phyloP scores from a whole-genome alignment of 1,140 invertebrate species.

The Reticulitermes speratus region DNA sequence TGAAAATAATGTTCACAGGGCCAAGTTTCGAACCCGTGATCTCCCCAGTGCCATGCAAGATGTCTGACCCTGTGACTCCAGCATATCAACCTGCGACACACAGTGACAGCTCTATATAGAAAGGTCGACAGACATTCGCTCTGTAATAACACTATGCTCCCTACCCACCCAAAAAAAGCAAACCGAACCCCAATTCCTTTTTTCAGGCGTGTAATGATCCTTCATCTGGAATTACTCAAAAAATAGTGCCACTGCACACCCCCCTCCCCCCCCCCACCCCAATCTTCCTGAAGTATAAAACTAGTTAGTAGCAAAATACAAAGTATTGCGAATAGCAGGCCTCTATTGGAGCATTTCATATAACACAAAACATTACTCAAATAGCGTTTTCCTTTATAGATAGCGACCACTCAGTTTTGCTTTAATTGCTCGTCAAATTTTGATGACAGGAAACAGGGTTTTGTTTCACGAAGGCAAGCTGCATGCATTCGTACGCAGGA shows the following conservation, averaged over 20 bases:
- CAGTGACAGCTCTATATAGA: too few relatives aligned
- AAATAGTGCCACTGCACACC: background rate
- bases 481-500: background rate
- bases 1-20: too few relatives aligned
- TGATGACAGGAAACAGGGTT: background rate
- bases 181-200: background rate
- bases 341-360: conserved; percentile 1
- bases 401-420: background rate
- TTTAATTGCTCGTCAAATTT: conserved; percentile 19
- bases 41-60: too few relatives aligned
- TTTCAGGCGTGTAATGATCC: background rate
- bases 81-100: too few relatives aligned
- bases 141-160: background rate
- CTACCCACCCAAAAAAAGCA: background rate
- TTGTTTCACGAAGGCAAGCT: background rate
- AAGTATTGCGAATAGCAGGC: background rate
- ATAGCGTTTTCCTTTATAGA: background rate
- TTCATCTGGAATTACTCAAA: background rate
- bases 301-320: background rate
- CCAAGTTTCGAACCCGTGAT: too few relatives aligned
- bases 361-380: background rate
- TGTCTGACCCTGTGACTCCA: too few relatives aligned
- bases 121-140: too few relatives aligned
- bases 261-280: background rate
- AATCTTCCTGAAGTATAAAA: background rate